Evolutionary conservation across 1,140 invertebrate species (phyloP).

Genomic region (Steinernema khuongi): DNA sequence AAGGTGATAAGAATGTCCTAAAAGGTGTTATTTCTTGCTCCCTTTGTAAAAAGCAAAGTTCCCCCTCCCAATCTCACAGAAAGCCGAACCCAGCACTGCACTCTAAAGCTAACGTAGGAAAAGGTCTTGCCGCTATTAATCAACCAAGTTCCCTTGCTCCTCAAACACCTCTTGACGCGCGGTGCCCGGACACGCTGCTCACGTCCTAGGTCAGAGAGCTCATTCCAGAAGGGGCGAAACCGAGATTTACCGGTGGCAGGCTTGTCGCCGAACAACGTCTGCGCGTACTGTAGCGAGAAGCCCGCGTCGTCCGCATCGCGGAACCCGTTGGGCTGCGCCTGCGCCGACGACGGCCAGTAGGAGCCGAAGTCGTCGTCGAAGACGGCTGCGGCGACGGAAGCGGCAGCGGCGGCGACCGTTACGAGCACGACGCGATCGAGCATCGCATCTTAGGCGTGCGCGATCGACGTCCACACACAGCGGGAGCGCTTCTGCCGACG

Average conservation of each 20-base stretch:
- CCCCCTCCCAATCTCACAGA: no score
- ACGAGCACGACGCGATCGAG: conserved; percentile 3
- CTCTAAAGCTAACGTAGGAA: background rate
- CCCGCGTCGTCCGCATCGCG: background rate
- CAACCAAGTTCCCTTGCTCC: background rate
- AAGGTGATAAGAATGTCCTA: no score
- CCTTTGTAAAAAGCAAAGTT: no score
- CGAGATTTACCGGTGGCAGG: background rate
- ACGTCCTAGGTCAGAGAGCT: background rate
- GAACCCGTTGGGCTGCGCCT: no score
- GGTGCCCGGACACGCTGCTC: no score
- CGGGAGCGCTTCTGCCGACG: background rate
- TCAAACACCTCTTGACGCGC: background rate
- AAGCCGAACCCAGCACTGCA: no score
- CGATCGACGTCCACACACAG: background rate
- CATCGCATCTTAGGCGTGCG: background rate
- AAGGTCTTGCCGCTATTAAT: background rate
- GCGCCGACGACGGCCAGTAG: no score
- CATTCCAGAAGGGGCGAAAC: background rate
- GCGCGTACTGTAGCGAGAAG: conserved; percentile 8
- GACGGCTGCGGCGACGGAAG: background rate
- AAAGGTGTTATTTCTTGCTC: no score
- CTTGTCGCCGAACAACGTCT: background rate
- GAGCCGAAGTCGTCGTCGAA: conserved; percentile 10
- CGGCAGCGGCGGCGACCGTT: background rate